phyloP scores from a whole-genome alignment of 2,797 vertebrate species.

The Diceros bicornis region DNA sequence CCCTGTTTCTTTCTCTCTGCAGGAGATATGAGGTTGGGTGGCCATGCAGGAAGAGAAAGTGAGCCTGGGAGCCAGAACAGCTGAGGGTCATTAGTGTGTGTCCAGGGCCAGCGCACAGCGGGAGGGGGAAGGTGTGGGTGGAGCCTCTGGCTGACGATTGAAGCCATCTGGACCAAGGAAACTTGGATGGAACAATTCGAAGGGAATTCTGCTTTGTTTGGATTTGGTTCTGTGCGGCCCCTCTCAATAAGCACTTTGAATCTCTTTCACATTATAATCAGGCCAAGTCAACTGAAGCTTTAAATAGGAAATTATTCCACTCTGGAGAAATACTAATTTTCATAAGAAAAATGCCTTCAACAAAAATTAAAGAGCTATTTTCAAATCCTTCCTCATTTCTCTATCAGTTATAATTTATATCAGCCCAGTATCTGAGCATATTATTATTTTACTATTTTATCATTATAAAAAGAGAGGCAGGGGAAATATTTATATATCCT shows the following conservation, averaged over 20 bases:
- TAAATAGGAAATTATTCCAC: slow-evolving; percentile 83
- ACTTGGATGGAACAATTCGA: slow-evolving; percentile 75
- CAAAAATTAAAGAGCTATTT: slow-evolving; percentile 47
- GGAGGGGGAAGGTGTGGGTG: slow-evolving; percentile 77
- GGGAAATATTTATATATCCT: not conserved
- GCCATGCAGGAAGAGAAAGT: slow-evolving; percentile 63
- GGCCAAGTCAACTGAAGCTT: slow-evolving; percentile 75
- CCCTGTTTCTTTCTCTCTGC: not conserved
- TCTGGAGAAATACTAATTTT: slow-evolving; percentile 78
- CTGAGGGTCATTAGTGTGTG: slow-evolving; percentile 78
- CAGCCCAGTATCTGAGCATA: not conserved
- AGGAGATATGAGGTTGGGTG: slow-evolving; percentile 68
- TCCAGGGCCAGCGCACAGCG: slow-evolving; percentile 47
- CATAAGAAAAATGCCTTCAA: slow-evolving; percentile 70
- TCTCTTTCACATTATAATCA: slow-evolving; percentile 68
- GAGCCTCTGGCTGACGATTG: slow-evolving; percentile 71
- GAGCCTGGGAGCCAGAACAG: slow-evolving; percentile 73
- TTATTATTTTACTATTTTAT: slow-evolving; percentile 39
- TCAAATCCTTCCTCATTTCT: slow-evolving; percentile 53
- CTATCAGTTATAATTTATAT: slow-evolving; percentile 33
- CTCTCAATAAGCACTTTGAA: slow-evolving; percentile 75
- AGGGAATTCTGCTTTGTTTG: slow-evolving; percentile 85
- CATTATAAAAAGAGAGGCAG: not conserved
- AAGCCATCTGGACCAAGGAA: slow-evolving; percentile 80
- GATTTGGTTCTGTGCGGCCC: slow-evolving; percentile 75